phyloP scores from a whole-genome alignment of 2,888 invertebrate genomes.

The Drosophila koepferae region DNA sequence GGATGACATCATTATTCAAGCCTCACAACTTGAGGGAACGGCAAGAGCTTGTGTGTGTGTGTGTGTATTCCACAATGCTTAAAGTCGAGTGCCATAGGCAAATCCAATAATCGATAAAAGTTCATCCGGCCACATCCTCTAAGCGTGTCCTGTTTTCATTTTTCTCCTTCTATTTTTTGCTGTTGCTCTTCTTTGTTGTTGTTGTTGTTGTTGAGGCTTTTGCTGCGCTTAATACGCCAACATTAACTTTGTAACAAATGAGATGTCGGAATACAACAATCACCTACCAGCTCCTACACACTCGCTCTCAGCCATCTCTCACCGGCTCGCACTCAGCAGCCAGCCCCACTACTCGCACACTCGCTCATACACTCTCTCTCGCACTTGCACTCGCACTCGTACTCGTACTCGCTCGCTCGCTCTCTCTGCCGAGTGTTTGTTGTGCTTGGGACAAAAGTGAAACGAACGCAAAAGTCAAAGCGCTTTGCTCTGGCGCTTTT shows the following conservation, averaged over 20 bases:
- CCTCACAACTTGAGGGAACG: constrained; percentile 1
- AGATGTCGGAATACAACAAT: constrained; percentile 80
- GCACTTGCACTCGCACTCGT: background rate
- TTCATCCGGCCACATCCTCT: constrained; percentile 48
- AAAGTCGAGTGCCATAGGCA: constrained; percentile 33
- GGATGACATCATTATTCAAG: constrained; percentile 40
- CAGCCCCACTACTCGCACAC: background rate
- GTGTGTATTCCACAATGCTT: constrained; percentile 48
- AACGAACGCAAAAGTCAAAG: constrained; percentile 80
- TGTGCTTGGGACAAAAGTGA: constrained; percentile 74
- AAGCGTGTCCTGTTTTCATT: constrained; percentile 18
- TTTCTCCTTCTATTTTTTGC: constrained; percentile 2
- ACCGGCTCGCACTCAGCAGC: constrained; percentile 1
- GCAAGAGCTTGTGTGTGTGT: background rate
- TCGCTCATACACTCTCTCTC: constrained; percentile 6
- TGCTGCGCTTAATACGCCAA: constrained; percentile 82
- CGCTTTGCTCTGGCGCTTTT: constrained; percentile 65
- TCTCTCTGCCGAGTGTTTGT: constrained; percentile 3
- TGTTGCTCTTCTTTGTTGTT: constrained; percentile 14
- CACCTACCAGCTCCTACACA: constrained; percentile 63
- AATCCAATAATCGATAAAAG: constrained; percentile 78
- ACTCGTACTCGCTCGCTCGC: background rate
- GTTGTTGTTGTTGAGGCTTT: constrained; percentile 77
- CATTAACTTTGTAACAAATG: constrained; percentile 81
- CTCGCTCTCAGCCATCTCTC: constrained; percentile 11